These are phyloP conservation scores for Rhea americana DNA, from an alignment of 2,113 vertebrate genomes.

Conservation along the genomic window DNA sequence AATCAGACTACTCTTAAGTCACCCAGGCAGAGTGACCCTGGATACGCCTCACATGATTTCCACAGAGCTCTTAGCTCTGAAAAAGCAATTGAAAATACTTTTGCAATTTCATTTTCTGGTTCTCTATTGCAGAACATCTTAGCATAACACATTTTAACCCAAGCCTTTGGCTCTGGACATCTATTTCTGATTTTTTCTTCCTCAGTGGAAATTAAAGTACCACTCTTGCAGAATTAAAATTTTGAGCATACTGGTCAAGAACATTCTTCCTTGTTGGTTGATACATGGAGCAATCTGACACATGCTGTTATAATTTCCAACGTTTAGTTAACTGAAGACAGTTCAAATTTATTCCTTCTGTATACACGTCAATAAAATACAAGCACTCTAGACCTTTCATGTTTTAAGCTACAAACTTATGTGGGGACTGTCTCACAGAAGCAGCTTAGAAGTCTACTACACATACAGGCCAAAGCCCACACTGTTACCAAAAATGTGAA, in stretches of 20 bases:
- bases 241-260: neutral
- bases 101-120: accelerated
- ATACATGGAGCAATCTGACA: neutral
- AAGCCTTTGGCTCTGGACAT: neutral
- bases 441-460: neutral
- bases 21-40: neutral
- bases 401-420: accelerated
- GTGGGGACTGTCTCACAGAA: neutral
- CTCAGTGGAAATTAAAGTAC: neutral
- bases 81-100: neutral
- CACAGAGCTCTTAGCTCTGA: neutral
- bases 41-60: neutral
- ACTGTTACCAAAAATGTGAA: neutral
- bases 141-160: neutral
- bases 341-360: neutral
- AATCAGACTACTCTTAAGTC: neutral
- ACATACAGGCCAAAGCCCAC: neutral
- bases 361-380: accelerated
- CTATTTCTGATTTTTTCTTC: neutral
- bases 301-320: neutral
- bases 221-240: neutral
- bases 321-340: neutral
- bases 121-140: accelerated
- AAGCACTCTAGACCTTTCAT: accelerated
- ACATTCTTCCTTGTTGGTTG: neutral